These are phyloP conservation scores for Argyrosomus regius DNA, from an alignment of 2,797 vertebrate genomes.

Conservation along the genomic window DNA sequence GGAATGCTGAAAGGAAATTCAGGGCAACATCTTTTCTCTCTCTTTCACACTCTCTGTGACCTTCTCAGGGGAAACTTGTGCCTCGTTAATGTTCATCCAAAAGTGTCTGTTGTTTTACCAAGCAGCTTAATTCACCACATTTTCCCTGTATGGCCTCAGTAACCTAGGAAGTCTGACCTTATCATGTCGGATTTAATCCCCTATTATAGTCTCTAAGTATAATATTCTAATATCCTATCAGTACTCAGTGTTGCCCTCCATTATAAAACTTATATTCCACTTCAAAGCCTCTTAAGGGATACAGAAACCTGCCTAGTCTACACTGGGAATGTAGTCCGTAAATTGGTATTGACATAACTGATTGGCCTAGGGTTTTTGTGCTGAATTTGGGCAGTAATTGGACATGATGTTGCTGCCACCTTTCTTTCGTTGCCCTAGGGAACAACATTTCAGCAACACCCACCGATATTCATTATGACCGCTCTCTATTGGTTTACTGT, in stretches of 20 bases:
- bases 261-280: slow-evolving; percentile 30
- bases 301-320: slow-evolving; percentile 16
- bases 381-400: slow-evolving; percentile 66
- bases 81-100: slow-evolving; percentile 40
- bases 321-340: slow-evolving; percentile 30
- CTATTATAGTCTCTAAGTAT: slow-evolving; percentile 1
- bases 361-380: slow-evolving; percentile 49
- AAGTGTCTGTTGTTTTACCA: slow-evolving; percentile 43
- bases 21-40: not conserved
- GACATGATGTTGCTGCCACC: slow-evolving; percentile 64
- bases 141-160: not conserved
- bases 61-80: slow-evolving; percentile 27
- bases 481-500: slow-evolving; percentile 67
- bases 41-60: slow-evolving; percentile 32
- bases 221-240: slow-evolving; percentile 15
- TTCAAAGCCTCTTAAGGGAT: slow-evolving; percentile 30
- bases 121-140: slow-evolving; percentile 44
- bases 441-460: slow-evolving; percentile 64
- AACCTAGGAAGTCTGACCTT: slow-evolving; percentile 28
- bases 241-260: not conserved
- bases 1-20: slow-evolving; percentile 10
- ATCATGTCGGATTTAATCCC: slow-evolving; percentile 30
- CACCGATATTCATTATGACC: slow-evolving; percentile 74
- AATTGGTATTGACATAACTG: slow-evolving; percentile 58
- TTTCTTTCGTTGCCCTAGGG: slow-evolving; percentile 60